phyloP scores from a whole-genome alignment of 2,888 invertebrate species.

The Mactromeris polynyma region DNA sequence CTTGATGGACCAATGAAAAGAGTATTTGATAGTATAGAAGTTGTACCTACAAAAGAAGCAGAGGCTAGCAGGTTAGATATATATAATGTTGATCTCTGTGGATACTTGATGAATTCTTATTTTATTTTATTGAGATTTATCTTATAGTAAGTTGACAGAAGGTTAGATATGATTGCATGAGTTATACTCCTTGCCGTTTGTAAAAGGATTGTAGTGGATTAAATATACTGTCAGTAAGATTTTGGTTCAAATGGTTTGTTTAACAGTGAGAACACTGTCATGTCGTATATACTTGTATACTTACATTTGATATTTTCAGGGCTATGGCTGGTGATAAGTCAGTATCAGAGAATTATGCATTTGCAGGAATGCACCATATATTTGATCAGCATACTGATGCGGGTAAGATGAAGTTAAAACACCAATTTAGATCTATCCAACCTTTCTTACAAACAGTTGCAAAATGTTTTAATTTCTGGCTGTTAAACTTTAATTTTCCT shows the following conservation, averaged over 20 bases:
- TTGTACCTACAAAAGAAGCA: slow-evolving; percentile 90
- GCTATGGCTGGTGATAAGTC: slow-evolving; percentile 90
- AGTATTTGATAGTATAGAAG: slow-evolving; percentile 84
- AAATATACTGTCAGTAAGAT: too few relatives aligned
- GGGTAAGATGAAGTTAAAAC: slow-evolving; percentile 73
- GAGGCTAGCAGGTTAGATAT: slow-evolving; percentile 88
- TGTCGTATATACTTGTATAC: neutral
- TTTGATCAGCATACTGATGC: slow-evolving; percentile 91
- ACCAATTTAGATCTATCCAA: neutral
- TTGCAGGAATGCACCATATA: slow-evolving; percentile 95
- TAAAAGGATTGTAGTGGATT: too few relatives aligned
- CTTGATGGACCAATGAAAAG: slow-evolving; percentile 84
- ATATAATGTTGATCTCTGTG: neutral
- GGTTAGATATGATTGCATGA: neutral
- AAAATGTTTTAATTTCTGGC: too few relatives aligned
- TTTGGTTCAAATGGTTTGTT: neutral
- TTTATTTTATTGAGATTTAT: neutral
- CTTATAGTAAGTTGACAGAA: neutral
- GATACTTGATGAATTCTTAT: too few relatives aligned
- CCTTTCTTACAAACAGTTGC: too few relatives aligned
- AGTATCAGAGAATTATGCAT: slow-evolving; percentile 94
- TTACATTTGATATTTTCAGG: slow-evolving; percentile 85
- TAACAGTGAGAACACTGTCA: neutral
- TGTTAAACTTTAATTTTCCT: too few relatives aligned
- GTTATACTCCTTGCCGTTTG: neutral